Percentiles rank a stretch among this genome's conserved stretches.
These are phyloP conservation scores for Agonopterix heracliana DNA, from an alignment of 2,888 invertebrate genomes.

Conservation along the genomic window DNA sequence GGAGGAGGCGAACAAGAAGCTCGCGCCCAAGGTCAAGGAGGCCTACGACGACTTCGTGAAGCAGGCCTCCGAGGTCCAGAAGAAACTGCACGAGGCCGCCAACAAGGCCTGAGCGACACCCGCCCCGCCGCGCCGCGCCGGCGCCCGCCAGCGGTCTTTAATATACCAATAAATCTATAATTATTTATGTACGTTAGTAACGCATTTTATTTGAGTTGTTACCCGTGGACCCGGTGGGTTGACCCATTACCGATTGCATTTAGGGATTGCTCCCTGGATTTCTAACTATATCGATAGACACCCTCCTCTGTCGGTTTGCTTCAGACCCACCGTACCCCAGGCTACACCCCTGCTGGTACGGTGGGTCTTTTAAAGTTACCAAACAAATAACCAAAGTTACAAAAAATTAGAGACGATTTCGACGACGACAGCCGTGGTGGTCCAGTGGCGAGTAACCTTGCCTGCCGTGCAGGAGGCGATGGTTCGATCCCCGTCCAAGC, in stretches of 20 bases:
- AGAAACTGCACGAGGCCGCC: conserved; percentile 61
- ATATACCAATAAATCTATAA: background rate
- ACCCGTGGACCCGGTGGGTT: too few species aligned
- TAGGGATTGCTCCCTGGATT: too few species aligned
- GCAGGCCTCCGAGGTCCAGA: conserved; percentile 48
- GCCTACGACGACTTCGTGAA: conserved; percentile 61
- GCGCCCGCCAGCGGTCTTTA: background rate
- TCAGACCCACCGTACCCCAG: too few species aligned
- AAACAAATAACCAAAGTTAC: background rate
- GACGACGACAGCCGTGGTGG: too few species aligned
- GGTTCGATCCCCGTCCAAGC: too few species aligned
- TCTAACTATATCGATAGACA: too few species aligned
- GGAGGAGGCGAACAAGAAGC: conserved; percentile 53
- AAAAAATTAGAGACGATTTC: too few species aligned
- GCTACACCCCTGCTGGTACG: conserved; percentile 2
- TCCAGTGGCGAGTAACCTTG: too few species aligned
- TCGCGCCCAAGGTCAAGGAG: conserved; percentile 55
- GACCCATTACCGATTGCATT: too few species aligned
- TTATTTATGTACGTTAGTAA: background rate
- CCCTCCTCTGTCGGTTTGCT: too few species aligned
- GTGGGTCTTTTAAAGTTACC: background rate
- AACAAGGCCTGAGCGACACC: conserved; percentile 39
- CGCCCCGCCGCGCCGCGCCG: too few species aligned
- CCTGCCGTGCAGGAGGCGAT: too few species aligned
- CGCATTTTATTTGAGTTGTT: background rate